A percentile compares a stretch with the other conserved stretches of the same genome.
Conservation (phyloP, 2,888 invertebrate species). For the Eurytoma californica region DNA sequence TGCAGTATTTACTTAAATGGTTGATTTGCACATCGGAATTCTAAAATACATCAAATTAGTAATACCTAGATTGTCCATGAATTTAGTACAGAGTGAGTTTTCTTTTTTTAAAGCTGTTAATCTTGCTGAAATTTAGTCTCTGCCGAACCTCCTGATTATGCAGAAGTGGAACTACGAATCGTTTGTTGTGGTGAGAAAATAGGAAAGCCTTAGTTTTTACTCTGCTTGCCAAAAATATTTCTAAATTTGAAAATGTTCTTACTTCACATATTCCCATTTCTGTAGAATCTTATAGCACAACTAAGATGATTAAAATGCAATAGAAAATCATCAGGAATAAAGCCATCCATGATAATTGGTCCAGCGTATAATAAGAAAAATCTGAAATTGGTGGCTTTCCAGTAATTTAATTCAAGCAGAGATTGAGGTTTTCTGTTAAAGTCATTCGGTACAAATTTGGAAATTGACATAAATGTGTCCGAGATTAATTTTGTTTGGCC, state of each 20-base stretch:
- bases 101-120: too few relatives aligned
- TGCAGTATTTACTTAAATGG: too few relatives aligned
- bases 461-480: too few relatives aligned
- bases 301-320: slow-evolving; percentile 1
- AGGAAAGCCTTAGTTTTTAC: slow-evolving; percentile 12
- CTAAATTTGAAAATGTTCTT: background rate
- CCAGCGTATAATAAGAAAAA: slow-evolving; percentile 16
- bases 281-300: background rate
- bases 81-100: too few relatives aligned
- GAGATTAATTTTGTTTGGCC: too few relatives aligned
- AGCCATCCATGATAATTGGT: background rate
- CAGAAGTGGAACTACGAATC: background rate
- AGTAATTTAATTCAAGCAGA: background rate
- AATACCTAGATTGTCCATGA: too few relatives aligned
- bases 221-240: background rate
- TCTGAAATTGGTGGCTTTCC: slow-evolving; percentile 6
- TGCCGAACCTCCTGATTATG: background rate
- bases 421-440: slow-evolving; percentile 6
- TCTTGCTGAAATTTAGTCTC: background rate
- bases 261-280: slow-evolving; percentile 9
- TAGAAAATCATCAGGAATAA: background rate
- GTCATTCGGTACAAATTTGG: slow-evolving; percentile 3
- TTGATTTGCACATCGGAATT: too few relatives aligned
- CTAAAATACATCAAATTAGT: too few relatives aligned
- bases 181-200: background rate